phyloP scores from a whole-genome alignment of 2,888 invertebrate species.

The Tenthredo livida region DNA sequence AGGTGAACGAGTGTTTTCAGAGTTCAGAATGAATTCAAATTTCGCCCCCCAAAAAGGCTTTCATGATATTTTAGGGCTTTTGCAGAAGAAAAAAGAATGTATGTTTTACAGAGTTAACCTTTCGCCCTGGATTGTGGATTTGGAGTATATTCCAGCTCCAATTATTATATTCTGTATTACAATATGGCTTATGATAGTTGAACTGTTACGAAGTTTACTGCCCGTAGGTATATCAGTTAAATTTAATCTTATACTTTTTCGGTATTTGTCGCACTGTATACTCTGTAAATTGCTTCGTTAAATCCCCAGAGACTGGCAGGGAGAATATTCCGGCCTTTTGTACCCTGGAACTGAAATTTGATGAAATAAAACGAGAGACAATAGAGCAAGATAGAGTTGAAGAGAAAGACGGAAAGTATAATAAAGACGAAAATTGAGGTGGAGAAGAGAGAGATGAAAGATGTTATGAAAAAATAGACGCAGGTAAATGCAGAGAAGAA shows the following conservation, averaged over 20 bases:
- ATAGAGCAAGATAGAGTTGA: constrained; percentile 28
- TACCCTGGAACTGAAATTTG: constrained; percentile 59
- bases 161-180: background rate
- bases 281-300: constrained; percentile 59
- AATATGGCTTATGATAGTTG: background rate
- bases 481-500: background rate
- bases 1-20: background rate
- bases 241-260: constrained; percentile 58
- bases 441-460: background rate
- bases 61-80: background rate
- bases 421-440: background rate
- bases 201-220: background rate
- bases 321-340: constrained; percentile 57
- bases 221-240: constrained; percentile 57
- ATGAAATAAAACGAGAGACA: constrained; percentile 60
- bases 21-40: background rate
- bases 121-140: constrained; percentile 5
- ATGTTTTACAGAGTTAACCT: background rate
- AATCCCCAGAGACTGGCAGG: constrained; percentile 45
- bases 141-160: background rate
- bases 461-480: background rate
- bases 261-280: constrained; percentile 57
- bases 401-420: background rate
- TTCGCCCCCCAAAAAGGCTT: background rate
- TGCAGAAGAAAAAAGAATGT: background rate